A percentile compares a stretch with the other conserved stretches of the same genome.
These are phyloP conservation scores for Lithophane socia DNA, from an alignment of 2,888 invertebrate species.

Conservation along the genomic window DNA sequence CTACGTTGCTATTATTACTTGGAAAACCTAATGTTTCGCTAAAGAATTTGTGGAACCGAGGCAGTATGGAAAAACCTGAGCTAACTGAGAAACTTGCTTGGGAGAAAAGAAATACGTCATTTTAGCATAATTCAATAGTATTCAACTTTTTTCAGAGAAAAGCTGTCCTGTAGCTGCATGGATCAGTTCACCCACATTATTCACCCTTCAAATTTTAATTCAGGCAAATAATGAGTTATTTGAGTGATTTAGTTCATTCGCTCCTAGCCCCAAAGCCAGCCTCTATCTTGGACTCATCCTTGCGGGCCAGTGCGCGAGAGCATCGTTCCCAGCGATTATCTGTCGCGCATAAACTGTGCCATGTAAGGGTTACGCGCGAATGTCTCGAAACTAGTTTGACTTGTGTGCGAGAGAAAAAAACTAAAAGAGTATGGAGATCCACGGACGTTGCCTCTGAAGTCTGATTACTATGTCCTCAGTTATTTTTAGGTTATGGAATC, in stretches of 20 bases:
- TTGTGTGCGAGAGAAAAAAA: slow-evolving; percentile 59
- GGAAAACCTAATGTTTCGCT: neutral
- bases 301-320: slow-evolving; percentile 23
- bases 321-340: slow-evolving; percentile 57
- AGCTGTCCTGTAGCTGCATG: no score
- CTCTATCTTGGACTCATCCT: neutral
- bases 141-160: neutral
- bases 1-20: slow-evolving; percentile 12
- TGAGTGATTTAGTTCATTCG: neutral
- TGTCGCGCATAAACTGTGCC: slow-evolving; percentile 58
- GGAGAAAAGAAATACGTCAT: neutral
- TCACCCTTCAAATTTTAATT: neutral
- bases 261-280: neutral
- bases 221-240: neutral
- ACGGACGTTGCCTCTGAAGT: slow-evolving; percentile 36
- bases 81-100: neutral
- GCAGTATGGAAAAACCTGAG: neutral
- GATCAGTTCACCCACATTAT: neutral
- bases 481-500: slow-evolving; percentile 43
- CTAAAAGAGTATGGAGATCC: slow-evolving; percentile 44
- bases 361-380: slow-evolving; percentile 64
- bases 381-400: slow-evolving; percentile 68
- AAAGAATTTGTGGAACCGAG: neutral
- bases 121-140: neutral
- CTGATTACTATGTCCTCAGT: slow-evolving; percentile 43